Evolutionary conservation across 2,797 vertebrate species (phyloP).

Genomic region (Liasis olivaceus): DNA sequence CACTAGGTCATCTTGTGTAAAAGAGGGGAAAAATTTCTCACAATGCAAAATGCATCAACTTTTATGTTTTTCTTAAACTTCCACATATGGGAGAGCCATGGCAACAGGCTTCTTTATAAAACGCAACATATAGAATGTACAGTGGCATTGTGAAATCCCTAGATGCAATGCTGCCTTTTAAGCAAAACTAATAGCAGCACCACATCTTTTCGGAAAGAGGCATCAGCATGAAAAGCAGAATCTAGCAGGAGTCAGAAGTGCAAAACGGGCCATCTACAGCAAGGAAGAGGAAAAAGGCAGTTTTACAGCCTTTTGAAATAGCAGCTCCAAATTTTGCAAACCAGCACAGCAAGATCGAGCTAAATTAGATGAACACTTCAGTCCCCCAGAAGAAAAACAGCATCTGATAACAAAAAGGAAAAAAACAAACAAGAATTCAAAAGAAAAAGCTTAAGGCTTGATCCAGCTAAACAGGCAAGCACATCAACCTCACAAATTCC

Average conservation of each 20-base stretch:
- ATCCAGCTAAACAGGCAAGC: slow-evolving; percentile 50
- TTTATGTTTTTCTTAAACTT: slow-evolving; percentile 18
- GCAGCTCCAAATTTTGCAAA: background rate
- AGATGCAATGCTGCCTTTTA: background rate
- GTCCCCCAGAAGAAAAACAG: slow-evolving; percentile 48
- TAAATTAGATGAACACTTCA: slow-evolving; percentile 54
- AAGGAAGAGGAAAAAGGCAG: slow-evolving; percentile 39
- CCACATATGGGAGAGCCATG: slow-evolving; percentile 19
- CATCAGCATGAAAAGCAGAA: slow-evolving; percentile 49
- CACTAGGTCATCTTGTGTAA: slow-evolving; percentile 2
- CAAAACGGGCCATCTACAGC: slow-evolving; percentile 31
- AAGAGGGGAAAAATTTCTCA: background rate
- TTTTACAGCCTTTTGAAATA: slow-evolving; percentile 27
- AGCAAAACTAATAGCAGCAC: slow-evolving; percentile 48
- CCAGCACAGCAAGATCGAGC: slow-evolving; percentile 18
- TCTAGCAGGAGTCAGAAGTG: slow-evolving; percentile 47
- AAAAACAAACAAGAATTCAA: slow-evolving; percentile 15
- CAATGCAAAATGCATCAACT: background rate
- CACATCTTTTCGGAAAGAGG: slow-evolving; percentile 34
- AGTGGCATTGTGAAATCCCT: slow-evolving; percentile 52
- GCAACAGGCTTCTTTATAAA: slow-evolving; percentile 45
- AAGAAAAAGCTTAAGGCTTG: slow-evolving; percentile 9
- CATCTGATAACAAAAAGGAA: slow-evolving; percentile 26
- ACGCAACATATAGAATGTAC: slow-evolving; percentile 29
- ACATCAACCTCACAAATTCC: slow-evolving; percentile 40